Conservation (phyloP, 1,140 invertebrate genomes). For the Drosophila albomicans region DNA sequence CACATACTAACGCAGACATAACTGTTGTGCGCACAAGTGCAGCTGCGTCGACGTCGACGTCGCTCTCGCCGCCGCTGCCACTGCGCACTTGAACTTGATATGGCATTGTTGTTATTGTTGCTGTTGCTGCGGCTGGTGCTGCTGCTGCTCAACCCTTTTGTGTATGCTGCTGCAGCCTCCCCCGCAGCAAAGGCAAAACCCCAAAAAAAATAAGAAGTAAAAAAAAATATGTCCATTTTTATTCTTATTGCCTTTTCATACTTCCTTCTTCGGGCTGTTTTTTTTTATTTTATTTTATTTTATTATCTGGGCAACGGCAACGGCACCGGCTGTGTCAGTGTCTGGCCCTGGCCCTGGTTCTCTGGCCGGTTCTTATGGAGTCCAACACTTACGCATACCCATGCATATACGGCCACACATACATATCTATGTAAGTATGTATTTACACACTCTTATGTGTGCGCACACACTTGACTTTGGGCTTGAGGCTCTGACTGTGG, state of each 20-base stretch:
- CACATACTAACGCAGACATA: background rate
- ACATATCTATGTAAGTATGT: background rate
- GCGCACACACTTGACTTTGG: constrained; percentile 53
- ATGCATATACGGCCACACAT: constrained; percentile 18
- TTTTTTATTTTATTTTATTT: background rate
- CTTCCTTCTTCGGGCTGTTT: constrained; percentile 18
- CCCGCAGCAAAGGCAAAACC: constrained; percentile 38
- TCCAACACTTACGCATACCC: constrained; percentile 40
- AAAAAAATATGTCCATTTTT: constrained; percentile 23
- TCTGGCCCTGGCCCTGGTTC: constrained; percentile 53
- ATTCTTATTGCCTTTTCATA: constrained; percentile 15
- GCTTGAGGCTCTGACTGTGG: constrained; percentile 26
- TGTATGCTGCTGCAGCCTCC: constrained; percentile 32
- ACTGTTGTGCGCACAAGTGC: constrained; percentile 52
- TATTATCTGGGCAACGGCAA: constrained; percentile 33
- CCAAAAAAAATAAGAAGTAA: constrained; percentile 12
- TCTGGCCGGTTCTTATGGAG: constrained; percentile 66
- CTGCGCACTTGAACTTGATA: constrained; percentile 74
- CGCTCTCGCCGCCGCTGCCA: constrained; percentile 1
- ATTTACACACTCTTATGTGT: constrained; percentile 16
- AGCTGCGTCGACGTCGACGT: constrained; percentile 26
- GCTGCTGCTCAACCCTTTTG: constrained; percentile 35
- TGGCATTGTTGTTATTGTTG: constrained; percentile 14
- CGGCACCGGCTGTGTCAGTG: constrained; percentile 18
- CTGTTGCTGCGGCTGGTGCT: constrained; percentile 14